Evolutionary conservation across 2,113 vertebrate genomes (phyloP).

Genomic region (Maccullochella peelii): DNA sequence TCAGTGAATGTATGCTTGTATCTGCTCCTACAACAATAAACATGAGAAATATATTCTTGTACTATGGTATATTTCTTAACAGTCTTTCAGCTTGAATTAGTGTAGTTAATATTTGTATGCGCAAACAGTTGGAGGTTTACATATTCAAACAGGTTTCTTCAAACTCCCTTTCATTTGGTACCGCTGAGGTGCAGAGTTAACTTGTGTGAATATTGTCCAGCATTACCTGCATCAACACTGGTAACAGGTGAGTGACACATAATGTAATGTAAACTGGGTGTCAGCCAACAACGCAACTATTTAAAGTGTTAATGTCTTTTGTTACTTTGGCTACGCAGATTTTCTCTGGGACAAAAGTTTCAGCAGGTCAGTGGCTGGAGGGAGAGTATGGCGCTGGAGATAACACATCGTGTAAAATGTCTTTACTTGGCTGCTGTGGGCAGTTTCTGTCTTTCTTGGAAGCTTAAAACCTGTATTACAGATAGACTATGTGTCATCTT

Average conservation of each 20-base stretch:
- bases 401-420: neutral
- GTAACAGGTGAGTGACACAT: neutral
- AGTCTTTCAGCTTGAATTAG: neutral
- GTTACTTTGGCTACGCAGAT: neutral
- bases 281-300: neutral
- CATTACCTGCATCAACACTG: neutral
- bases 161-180: neutral
- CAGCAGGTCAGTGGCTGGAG: neutral
- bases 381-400: neutral
- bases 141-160: constrained; percentile 28
- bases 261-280: neutral
- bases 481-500: neutral
- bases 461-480: constrained; percentile 30
- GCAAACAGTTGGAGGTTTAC: constrained; percentile 40
- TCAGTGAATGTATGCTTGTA: neutral
- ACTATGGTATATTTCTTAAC: neutral
- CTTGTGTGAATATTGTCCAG: neutral
- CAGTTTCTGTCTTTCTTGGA: neutral
- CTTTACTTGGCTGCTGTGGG: neutral
- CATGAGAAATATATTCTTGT: neutral
- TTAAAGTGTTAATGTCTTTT: neutral
- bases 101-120: constrained; percentile 7
- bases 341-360: neutral
- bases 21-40: constrained; percentile 28
- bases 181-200: neutral